Evolutionary conservation across 2,888 invertebrate species (phyloP), one percentile per base, ranked within the genome.

Genomic region (Thecophora atra): DNA sequence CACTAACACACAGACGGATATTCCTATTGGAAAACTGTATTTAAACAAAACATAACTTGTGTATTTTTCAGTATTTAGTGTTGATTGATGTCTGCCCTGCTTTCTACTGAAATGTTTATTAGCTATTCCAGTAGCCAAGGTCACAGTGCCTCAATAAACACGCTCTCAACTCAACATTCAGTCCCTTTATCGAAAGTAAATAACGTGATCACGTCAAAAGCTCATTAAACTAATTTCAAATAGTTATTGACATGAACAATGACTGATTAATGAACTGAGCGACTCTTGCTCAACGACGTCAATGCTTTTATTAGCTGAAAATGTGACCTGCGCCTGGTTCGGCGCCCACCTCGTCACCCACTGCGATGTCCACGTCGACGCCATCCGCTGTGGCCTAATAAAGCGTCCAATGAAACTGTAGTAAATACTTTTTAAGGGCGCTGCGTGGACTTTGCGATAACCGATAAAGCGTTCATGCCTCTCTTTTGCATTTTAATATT

Each of bases 141-240:
- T 47, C 47, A 47, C 11, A 47, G n/a, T n/a, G 17, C 47, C 47
- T n/a, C 15, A 47, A 47, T 11, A 47, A n/a, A 17, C n/a, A 47
- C 47, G 17, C 6, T 47, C 4, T 47, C 15, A 47, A 5, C n/a
- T 47, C 15, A 47, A 11, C 13, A n/a, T 47, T 47, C 13, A 47
- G 15, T 1, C 2, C 15, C n/a, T 1, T n/a, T 17, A 15, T 68
- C 44, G 58, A 68, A 68, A 68, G 58, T 56, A 68, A 68, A 73
- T 82, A 81, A 79, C 79, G 73, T 76, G 77, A 75, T 76, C 84
- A 83, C 83, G 83, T 81, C 76, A 82, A 80, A 82, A 79, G 79
- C 80, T 76, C 79, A 82, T 83, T 79, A 81, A 82, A 81, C 81
- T 78, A 78, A 78, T 78, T 67, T 67, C 28, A 44, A 42, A 44